Conservation (phyloP, 2,113 vertebrate species). For the Melanerpes aurifrons region DNA sequence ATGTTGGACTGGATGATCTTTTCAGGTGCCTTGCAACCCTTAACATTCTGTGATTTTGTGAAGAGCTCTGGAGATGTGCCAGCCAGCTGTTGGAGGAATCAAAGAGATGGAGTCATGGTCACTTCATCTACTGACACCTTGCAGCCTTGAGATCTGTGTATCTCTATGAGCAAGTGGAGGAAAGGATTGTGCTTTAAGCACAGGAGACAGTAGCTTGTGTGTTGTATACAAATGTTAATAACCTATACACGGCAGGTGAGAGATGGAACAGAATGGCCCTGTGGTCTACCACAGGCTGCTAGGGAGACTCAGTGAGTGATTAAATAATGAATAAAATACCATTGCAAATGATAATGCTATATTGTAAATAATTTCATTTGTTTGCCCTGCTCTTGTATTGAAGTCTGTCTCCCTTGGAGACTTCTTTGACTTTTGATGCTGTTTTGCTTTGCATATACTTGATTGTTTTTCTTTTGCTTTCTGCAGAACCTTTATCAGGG, state of each 20-base stretch:
- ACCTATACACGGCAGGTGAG: not conserved
- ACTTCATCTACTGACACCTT: not conserved
- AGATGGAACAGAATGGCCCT: slow-evolving; percentile 15
- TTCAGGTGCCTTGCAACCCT: no score
- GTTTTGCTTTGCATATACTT: slow-evolving; percentile 53
- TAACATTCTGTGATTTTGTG: not conserved
- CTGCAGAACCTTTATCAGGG: not conserved
- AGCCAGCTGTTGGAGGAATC: not conserved
- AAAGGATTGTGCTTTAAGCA: not conserved
- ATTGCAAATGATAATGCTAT: slow-evolving; percentile 30
- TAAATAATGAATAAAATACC: slow-evolving; percentile 66
- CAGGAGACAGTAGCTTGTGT: not conserved
- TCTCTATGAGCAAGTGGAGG: not conserved
- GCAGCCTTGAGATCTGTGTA: not conserved
- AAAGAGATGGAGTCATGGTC: not conserved
- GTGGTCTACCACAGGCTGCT: not conserved
- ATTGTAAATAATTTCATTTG: slow-evolving; percentile 69
- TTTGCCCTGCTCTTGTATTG: slow-evolving; percentile 38
- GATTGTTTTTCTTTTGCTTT: not conserved
- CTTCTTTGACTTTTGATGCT: slow-evolving; percentile 60
- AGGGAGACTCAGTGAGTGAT: slow-evolving; percentile 12
- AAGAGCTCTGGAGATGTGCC: not conserved
- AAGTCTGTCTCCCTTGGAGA: slow-evolving; percentile 56
- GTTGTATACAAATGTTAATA: not conserved
- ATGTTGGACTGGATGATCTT: no score